Base-by-base conservation (phyloP, 2,888 invertebrate species). In the Dasysyrphus tricinctus region DNA sequence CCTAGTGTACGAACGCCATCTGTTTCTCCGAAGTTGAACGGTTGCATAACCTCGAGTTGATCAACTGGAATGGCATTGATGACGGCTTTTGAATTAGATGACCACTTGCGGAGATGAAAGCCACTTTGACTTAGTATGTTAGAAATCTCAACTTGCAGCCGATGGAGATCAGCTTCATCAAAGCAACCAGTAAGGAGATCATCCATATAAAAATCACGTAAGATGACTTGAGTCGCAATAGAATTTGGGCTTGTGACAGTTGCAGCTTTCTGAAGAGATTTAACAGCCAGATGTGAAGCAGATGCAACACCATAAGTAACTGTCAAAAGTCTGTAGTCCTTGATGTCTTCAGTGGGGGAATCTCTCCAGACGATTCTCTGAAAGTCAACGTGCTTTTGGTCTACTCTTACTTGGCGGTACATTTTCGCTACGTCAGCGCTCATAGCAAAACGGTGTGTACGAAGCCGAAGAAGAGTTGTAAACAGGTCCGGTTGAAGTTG, bases 401-500 rank as follows among this genome's bases (percentile, higher is more conserved):
- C 51, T 2, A 80, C 37, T 39, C 54, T 34, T 11, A 76, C 78
- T 29, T 88, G 83, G 29, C 81, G 77, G 34, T 86, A 85, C 80
- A 85, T 88, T 51, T 85, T 80, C 9, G 59, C 80, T 24, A 86
- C 72, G 44, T 86, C 83, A 7, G 80, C 80, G 44, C 56, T 74
- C 57, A 88, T 77, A 29, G 81, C 75, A 51, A 75, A 83, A n/a
- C 72, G 82, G 37, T 85, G 80, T 12, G 80, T 69, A 51, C 85
- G 49, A 11, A 88, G 32, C 1, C 78, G 76, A 11, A 77, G 12
- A 0, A 78, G 39, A 6, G 79, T 85, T 2, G 79, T 44, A 59
- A 77, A 82, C 1, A 88, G 49, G 49, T 85, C 87, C 42, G 70
- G 63, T 29, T 87, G 87, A 0, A 88, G 73, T 37, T 75, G 88